phyloP scores from a whole-genome alignment of 2,113 vertebrate species.

The Grammomys dolichurus region DNA sequence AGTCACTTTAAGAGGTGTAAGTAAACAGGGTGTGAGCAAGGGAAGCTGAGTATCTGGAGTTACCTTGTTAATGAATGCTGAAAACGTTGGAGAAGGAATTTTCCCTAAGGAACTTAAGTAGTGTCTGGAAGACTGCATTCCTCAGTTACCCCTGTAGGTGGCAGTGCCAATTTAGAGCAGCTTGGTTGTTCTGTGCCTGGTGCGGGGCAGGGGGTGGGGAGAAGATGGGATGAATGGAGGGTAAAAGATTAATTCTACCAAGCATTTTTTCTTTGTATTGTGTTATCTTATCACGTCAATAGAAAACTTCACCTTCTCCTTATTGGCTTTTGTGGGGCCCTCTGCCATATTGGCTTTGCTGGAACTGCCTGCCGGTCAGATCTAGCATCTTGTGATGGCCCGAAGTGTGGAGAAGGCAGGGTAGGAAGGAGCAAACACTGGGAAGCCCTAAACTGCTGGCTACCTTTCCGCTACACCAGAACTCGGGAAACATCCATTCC shows the following conservation, averaged over 20 bases:
- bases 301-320: background rate
- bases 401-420: background rate
- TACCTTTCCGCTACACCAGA: background rate
- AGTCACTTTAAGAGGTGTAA: background rate
- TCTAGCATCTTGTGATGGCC: background rate
- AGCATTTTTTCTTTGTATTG: background rate
- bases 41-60: background rate
- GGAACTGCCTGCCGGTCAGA: background rate
- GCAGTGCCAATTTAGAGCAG: constrained; percentile 1
- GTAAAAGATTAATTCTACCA: background rate
- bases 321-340: background rate
- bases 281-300: background rate
- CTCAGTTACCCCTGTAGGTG: background rate
- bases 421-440: background rate
- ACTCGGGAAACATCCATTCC: background rate
- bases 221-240: no score
- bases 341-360: background rate
- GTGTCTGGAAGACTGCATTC: background rate
- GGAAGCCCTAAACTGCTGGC: background rate
- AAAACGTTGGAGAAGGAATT: background rate
- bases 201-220: background rate
- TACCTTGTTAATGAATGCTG: background rate
- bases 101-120: background rate
- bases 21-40: background rate
- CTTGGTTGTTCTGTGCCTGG: background rate